Conservation (phyloP, 2,888 invertebrate genomes). For the Empis livida region DNA sequence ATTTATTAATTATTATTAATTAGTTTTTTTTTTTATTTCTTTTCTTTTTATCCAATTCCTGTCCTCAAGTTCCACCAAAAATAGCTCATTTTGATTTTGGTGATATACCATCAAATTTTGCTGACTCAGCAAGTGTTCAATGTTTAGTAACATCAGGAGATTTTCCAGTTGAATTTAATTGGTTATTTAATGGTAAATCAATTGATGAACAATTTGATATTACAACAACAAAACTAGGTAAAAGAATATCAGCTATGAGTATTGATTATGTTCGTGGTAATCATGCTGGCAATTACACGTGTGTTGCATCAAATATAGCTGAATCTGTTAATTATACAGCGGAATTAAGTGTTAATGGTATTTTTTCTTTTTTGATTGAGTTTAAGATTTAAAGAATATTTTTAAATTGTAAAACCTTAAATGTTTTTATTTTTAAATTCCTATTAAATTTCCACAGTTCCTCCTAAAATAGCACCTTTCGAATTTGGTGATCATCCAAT, state of each 20-base stretch:
- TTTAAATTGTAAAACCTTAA: neutral
- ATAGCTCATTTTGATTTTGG: constrained; percentile 58
- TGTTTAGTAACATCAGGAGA: constrained; percentile 51
- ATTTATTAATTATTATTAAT: constrained; percentile 2
- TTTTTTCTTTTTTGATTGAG: neutral
- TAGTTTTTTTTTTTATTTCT: constrained; percentile 4
- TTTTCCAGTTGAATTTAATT: constrained; percentile 50
- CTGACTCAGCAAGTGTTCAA: constrained; percentile 47
- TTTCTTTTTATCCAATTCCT: neutral
- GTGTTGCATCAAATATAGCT: constrained; percentile 51
- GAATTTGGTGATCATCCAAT: constrained; percentile 55
- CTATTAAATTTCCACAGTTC: constrained; percentile 41
- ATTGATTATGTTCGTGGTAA: constrained; percentile 55
- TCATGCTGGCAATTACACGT: constrained; percentile 60
- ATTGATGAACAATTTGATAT: constrained; percentile 40
- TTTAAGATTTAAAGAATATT: too few species aligned
- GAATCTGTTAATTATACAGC: constrained; percentile 47
- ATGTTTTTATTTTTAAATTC: neutral
- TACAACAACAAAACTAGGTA: constrained; percentile 39
- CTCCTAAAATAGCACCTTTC: constrained; percentile 62
- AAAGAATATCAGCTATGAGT: constrained; percentile 50
- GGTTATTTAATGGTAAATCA: constrained; percentile 45
- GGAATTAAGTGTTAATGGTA: constrained; percentile 47
- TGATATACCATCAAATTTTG: constrained; percentile 49
- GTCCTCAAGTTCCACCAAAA: constrained; percentile 52